Percentiles rank a stretch among this genome's conserved stretches.
phyloP scores from a whole-genome alignment of 92 coral and sea anemone genomes.

The Phymanthus crucifer region DNA sequence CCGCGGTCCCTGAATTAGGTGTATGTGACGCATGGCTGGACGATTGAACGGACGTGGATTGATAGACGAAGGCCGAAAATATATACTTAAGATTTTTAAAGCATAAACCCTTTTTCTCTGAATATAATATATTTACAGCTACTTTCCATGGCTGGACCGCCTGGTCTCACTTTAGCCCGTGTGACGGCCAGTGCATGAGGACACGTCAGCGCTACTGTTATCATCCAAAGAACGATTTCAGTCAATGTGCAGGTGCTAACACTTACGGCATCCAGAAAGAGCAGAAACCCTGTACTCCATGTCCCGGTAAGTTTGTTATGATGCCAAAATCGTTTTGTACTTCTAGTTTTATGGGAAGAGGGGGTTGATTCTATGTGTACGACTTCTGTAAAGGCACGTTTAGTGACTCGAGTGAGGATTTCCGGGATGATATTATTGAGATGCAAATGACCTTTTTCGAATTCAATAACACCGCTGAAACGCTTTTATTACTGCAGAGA shows the following conservation, averaged over 20 bases:
- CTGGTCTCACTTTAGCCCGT: constrained; percentile 37
- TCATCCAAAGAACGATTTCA: constrained; percentile 16
- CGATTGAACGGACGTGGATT: no score
- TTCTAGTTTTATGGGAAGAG: no score
- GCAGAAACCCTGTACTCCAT: background rate
- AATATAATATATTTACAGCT: background rate
- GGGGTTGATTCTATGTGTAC: no score
- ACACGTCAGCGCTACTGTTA: constrained; percentile 53
- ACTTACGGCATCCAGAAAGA: constrained; percentile 43
- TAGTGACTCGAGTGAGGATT: no score
- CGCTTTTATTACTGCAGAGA: no score
- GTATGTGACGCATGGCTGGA: no score
- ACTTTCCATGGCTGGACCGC: constrained; percentile 39
- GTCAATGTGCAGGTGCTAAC: constrained; percentile 34
- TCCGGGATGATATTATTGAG: no score
- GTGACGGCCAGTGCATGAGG: constrained; percentile 24
- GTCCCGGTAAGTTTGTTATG: constrained; percentile 20
- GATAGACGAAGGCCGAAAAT: no score
- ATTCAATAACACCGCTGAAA: background rate
- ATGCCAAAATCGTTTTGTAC: background rate
- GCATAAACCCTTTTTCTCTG: background rate
- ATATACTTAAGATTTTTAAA: no score
- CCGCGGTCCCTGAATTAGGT: no score
- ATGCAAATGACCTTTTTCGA: background rate
- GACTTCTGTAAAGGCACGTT: no score